These are phyloP conservation scores for Vulpes ferrilata DNA, from an alignment of 2,113 vertebrate species.

Conservation along the genomic window DNA sequence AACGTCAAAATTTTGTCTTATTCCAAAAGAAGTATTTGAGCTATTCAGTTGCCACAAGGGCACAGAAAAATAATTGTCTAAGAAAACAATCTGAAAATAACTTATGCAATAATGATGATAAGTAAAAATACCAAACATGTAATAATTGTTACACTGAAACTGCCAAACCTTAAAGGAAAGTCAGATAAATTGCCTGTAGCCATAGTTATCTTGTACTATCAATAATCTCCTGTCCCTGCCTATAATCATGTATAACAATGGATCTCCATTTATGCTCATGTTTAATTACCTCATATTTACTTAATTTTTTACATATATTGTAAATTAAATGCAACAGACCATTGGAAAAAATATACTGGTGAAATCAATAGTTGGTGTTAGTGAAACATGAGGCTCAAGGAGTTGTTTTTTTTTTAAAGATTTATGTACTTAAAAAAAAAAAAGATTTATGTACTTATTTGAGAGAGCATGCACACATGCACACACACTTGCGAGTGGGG, in stretches of 20 bases:
- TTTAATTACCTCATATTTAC: not conserved
- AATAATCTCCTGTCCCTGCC: not conserved
- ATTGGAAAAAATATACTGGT: not conserved
- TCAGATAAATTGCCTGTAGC: not conserved
- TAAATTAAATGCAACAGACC: not conserved
- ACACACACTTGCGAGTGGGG: not conserved
- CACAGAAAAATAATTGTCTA: not conserved
- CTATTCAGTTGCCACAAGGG: not conserved
- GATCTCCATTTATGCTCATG: not conserved
- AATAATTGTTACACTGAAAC: not conserved
- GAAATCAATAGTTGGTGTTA: not conserved
- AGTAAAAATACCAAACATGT: not conserved
- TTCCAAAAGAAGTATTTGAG: not conserved
- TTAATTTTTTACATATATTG: not conserved
- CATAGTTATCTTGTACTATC: not conserved
- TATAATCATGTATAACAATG: not conserved
- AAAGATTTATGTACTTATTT: not conserved
- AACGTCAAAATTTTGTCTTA: not conserved
- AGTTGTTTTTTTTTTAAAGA: not conserved
- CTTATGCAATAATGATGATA: not conserved
- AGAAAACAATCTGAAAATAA: not conserved
- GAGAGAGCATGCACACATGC: not conserved
- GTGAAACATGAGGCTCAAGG: not conserved
- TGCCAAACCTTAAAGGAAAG: not conserved
- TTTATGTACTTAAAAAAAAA: no score